These are phyloP conservation scores for Hirtodrosophila trivittata DNA, from an alignment of 2,888 invertebrate species.

Conservation along the genomic window DNA sequence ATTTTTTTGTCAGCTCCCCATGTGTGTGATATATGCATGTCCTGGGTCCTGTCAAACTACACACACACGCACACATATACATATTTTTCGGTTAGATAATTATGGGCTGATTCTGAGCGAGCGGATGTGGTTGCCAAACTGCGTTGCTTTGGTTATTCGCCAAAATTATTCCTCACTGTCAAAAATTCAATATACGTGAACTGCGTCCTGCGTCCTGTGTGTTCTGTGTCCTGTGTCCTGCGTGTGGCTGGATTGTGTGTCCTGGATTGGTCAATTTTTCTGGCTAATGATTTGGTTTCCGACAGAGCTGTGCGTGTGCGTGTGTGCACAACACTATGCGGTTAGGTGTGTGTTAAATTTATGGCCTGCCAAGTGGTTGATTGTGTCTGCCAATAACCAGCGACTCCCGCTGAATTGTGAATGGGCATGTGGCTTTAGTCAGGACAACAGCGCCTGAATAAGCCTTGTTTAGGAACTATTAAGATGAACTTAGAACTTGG, in stretches of 20 bases:
- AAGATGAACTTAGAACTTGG: no score
- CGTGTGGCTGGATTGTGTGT: slow-evolving; percentile 22
- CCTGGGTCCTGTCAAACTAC: slow-evolving; percentile 6
- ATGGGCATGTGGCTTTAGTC: slow-evolving; percentile 15
- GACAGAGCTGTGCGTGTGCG: slow-evolving; percentile 13
- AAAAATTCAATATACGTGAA: slow-evolving; percentile 62
- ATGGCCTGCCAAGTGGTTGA: slow-evolving; percentile 77
- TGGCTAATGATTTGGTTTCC: slow-evolving; percentile 76
- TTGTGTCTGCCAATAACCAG: slow-evolving; percentile 63
- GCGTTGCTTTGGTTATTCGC: slow-evolving; percentile 48
- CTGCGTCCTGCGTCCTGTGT: slow-evolving; percentile 6
- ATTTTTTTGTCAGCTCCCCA: slow-evolving; percentile 29
- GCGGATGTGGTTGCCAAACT: slow-evolving; percentile 69
- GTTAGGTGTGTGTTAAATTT: slow-evolving; percentile 70
- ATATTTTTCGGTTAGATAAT: slow-evolving; percentile 72
- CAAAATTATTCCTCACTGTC: slow-evolving; percentile 50
- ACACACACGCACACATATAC: slow-evolving; percentile 13
- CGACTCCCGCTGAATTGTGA: slow-evolving; percentile 60
- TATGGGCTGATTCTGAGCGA: slow-evolving; percentile 48
- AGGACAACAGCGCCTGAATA: neutral
- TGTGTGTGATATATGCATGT: slow-evolving; percentile 35
- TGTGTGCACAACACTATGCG: slow-evolving; percentile 36
- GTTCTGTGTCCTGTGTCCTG: slow-evolving; percentile 4
- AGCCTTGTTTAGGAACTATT: no score
- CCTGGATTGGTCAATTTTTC: slow-evolving; percentile 69